A percentile compares a stretch with the other conserved stretches of the same genome.
Conservation (phyloP, 2,888 invertebrate genomes). For the Aleiodes testaceus region DNA sequence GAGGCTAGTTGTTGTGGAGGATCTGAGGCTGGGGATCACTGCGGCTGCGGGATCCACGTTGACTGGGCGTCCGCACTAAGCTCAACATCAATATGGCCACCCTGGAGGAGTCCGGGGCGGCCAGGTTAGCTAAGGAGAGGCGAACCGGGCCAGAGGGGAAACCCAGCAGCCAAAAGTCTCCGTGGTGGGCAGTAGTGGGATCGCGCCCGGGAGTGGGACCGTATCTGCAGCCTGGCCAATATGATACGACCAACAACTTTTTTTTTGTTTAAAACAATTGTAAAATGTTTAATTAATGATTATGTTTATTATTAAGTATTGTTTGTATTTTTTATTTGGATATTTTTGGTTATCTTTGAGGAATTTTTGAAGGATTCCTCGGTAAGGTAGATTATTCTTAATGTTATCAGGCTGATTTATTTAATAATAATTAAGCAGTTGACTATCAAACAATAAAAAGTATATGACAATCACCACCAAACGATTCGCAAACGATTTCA, state of each 20-base stretch:
- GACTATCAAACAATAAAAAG: no score
- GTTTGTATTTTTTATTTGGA: no score
- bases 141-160: conserved; percentile 99
- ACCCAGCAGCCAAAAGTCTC: conserved; percentile 99
- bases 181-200: conserved; percentile 99
- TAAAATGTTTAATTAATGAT: no score
- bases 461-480: no score
- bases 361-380: no score
- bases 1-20: conserved; percentile 93
- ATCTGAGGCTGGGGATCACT: conserved; percentile 91
- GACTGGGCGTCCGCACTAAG: conserved; percentile 98
- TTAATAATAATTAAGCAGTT: no score
- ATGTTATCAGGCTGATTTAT: no score
- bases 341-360: no score
- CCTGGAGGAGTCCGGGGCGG: conserved; percentile 86
- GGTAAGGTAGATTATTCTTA: no score
- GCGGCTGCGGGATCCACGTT: conserved; percentile 80
- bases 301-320: no score
- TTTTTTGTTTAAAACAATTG: conserved; percentile 68
- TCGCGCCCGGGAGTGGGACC: conserved; percentile 96
- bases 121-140: conserved; percentile 98
- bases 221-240: conserved; percentile 89
- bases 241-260: conserved; percentile 85
- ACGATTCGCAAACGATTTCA: no score
- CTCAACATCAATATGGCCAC: conserved; percentile 96